These are phyloP conservation scores for Gallinago paraguaiae DNA, from an alignment of 2,113 vertebrate genomes.

Conservation along the genomic window DNA sequence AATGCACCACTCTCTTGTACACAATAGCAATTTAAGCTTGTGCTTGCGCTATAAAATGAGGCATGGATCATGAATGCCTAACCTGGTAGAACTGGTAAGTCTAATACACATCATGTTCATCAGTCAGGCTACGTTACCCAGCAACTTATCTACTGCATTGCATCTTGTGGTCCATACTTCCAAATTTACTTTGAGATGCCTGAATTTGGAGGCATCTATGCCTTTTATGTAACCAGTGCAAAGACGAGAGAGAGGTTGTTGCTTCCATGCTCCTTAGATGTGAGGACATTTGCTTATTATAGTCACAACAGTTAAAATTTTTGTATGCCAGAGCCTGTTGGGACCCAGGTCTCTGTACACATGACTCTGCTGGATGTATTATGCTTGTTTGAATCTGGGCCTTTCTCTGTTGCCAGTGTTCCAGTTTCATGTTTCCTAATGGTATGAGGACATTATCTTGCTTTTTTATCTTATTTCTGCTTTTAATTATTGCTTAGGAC, in stretches of 20 bases:
- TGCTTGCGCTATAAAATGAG: background rate
- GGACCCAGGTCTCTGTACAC: background rate
- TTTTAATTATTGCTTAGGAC: background rate
- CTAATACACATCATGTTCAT: background rate
- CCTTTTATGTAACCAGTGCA: background rate
- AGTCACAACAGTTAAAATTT: background rate
- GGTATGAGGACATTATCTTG: background rate
- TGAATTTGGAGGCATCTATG: background rate
- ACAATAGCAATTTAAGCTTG: background rate
- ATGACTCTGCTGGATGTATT: background rate
- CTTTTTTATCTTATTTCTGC: background rate
- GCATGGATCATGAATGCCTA: background rate
- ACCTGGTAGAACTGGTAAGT: background rate
- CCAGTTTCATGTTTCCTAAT: background rate
- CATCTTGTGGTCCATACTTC: background rate
- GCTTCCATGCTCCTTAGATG: background rate
- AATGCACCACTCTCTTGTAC: background rate
- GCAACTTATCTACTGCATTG: background rate
- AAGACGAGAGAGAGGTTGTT: background rate
- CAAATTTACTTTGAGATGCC: background rate
- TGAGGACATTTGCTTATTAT: background rate
- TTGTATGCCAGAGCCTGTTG: background rate
- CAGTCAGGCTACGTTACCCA: background rate
- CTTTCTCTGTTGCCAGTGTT: background rate
- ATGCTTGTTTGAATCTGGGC: background rate